Percentiles rank a stretch among this genome's conserved stretches.
phyloP scores from a whole-genome alignment of 2,888 invertebrate genomes.

The Pheosia tremula region DNA sequence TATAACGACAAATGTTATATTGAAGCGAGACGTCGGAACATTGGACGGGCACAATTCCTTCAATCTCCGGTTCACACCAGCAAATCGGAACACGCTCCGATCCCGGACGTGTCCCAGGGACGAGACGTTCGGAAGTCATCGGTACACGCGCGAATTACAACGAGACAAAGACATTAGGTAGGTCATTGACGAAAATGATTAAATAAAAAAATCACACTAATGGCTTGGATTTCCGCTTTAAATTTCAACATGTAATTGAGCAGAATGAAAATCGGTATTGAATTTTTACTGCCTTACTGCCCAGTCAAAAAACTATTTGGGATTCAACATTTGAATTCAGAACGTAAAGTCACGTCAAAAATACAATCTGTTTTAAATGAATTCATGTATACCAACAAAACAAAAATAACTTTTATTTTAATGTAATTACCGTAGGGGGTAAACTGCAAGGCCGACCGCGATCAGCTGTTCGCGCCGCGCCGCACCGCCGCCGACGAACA shows the following conservation, averaged over 20 bases:
- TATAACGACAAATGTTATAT: background rate
- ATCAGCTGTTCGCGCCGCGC: conserved; percentile 27
- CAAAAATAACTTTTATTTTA: conserved; percentile 53
- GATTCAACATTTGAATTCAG: background rate
- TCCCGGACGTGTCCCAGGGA: conserved; percentile 34
- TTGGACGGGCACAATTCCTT: conserved; percentile 52
- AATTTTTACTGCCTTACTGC: no score
- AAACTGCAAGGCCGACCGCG: conserved; percentile 46
- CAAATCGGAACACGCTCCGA: conserved; percentile 44
- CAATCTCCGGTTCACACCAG: conserved; percentile 61
- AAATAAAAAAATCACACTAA: no score
- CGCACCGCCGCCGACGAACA: conserved; percentile 3
- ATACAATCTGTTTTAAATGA: background rate
- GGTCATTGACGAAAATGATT: no score
- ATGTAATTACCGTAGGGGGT: conserved; percentile 75
- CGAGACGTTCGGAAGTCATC: conserved; percentile 49
- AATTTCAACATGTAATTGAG: no score
- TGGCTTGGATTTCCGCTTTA: no score
- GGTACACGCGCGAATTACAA: conserved; percentile 47
- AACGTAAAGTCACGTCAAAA: background rate
- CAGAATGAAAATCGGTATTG: no score
- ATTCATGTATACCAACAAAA: conserved; percentile 10
- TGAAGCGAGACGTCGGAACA: conserved; percentile 12
- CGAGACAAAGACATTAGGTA: background rate
- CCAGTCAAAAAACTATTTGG: no score